These are phyloP conservation scores for Malacoraja senta DNA, from an alignment of 2,797 vertebrate genomes.

Conservation along the genomic window DNA sequence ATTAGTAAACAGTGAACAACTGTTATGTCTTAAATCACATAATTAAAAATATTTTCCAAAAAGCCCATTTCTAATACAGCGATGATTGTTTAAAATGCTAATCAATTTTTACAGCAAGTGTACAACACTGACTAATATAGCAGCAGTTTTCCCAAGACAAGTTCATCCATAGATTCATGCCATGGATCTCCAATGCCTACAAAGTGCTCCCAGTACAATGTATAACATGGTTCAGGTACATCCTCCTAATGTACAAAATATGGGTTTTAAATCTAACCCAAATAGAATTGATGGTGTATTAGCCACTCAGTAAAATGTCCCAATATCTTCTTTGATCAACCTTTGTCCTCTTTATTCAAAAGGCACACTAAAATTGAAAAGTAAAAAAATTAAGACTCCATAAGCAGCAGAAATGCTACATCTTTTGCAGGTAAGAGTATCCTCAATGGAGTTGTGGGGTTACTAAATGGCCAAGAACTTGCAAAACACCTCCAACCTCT, in stretches of 20 bases:
- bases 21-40: constrained; percentile 53
- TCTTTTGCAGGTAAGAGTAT: constrained; percentile 1
- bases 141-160: constrained; percentile 78
- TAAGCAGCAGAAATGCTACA: constrained; percentile 18
- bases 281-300: constrained; percentile 68
- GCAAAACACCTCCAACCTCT: not conserved
- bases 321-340: constrained; percentile 14
- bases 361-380: constrained; percentile 18
- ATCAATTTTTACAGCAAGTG: constrained; percentile 68
- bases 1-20: constrained; percentile 48
- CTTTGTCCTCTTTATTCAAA: constrained; percentile 32
- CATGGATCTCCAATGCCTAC: constrained; percentile 69
- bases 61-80: constrained; percentile 59
- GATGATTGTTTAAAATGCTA: constrained; percentile 88
- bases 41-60: constrained; percentile 54
- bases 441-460: not conserved
- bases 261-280: constrained; percentile 62
- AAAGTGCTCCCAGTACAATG: constrained; percentile 92
- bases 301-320: constrained; percentile 28
- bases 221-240: constrained; percentile 54
- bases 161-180: constrained; percentile 60
- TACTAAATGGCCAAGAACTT: constrained; percentile 7
- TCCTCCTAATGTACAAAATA: constrained; percentile 48
- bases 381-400: constrained; percentile 11
- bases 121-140: constrained; percentile 78